A percentile compares a stretch with the other conserved stretches of the same genome.
phyloP scores from a whole-genome alignment of 1,140 invertebrate species.

The Andrena cerasifolii region DNA sequence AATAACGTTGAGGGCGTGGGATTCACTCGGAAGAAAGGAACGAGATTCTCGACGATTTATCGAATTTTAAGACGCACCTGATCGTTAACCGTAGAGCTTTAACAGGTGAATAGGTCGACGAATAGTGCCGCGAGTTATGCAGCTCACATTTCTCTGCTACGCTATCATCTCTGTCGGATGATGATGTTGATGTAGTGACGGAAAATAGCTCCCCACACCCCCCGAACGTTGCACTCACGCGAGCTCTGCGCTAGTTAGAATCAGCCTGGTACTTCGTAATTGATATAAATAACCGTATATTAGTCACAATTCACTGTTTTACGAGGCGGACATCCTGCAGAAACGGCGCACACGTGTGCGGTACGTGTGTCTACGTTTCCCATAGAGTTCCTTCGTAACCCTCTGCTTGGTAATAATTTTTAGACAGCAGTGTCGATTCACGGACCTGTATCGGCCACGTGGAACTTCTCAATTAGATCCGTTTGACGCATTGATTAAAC shows the following conservation, averaged over 20 bases:
- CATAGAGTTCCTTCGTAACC: too few relatives aligned
- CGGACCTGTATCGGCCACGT: background rate
- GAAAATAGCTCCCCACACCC: conserved; percentile 17
- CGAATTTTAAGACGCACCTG: conserved; percentile 16
- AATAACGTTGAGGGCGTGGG: background rate
- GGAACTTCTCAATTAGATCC: background rate
- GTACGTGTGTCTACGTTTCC: too few relatives aligned
- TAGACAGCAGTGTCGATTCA: background rate
- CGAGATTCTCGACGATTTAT: background rate
- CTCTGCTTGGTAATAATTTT: conserved; percentile 1
- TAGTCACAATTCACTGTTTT: conserved; percentile 55
- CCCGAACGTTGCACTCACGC: conserved; percentile 55
- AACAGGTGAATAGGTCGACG: background rate
- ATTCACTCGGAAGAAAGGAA: background rate
- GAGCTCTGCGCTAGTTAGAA: conserved; percentile 51
- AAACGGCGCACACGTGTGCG: too few relatives aligned
- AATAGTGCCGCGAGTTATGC: conserved; percentile 9
- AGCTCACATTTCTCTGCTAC: background rate
- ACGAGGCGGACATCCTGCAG: background rate
- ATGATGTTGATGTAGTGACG: conserved; percentile 44
- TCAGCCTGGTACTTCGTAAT: conserved; percentile 54
- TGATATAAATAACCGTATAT: conserved; percentile 57
- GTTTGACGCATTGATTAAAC: background rate
- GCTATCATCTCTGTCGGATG: conserved; percentile 49
- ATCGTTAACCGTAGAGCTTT: conserved; percentile 21